Evolutionary conservation across 2,113 vertebrate genomes (phyloP), one percentile per base, ranked within the genome.

Genomic region (Otocyon megalotis): DNA sequence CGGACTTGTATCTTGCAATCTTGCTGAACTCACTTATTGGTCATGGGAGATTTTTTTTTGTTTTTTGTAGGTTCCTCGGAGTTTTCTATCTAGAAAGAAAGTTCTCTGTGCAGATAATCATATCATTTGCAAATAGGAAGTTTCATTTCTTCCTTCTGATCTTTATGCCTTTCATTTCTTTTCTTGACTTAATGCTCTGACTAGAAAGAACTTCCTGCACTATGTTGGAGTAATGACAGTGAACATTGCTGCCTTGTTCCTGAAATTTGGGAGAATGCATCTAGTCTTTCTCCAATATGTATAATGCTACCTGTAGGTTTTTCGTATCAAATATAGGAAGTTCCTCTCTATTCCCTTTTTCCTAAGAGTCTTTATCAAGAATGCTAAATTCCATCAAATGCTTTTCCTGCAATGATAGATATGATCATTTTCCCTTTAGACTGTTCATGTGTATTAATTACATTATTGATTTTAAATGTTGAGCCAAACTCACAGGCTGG

Each of bases 391-490:
- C 32, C 77, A 60, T 67, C 58, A 81, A 58, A 53, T 69, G 50
- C 28, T 92, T 88, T 88, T 94, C 63, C 63, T 93, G 16, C 77
- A 89, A 32, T 26, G 54, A 65, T 63, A 48, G 12, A 56, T 56
- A 50, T 9, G 22, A 43, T 60, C 28, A 48, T 48, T 69, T 67
- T 22, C 69, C 48, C 60, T 48, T 88, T 71, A 62, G 5, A 26
- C 24, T 94, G 26, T 35, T 80, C 30, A 63, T 63, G 32, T 54
- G 28, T 13, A 63, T 88, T 72, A 92, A 72, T 88, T 72, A 92
- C n/a, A 65, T 32, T 53, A 88, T 58, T 50, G 71, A 35, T 89
- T 93, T 89, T 85, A 95, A 85, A 35, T 56, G n/a, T 80, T 63
- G 56, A 93, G 58, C 58, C 32, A 53, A 48, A 16, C 71, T 89